Percentiles rank a stretch among this genome's conserved stretches.
Evolutionary conservation across 1,140 invertebrate species (phyloP).

Genomic region (Delia radicum): DNA sequence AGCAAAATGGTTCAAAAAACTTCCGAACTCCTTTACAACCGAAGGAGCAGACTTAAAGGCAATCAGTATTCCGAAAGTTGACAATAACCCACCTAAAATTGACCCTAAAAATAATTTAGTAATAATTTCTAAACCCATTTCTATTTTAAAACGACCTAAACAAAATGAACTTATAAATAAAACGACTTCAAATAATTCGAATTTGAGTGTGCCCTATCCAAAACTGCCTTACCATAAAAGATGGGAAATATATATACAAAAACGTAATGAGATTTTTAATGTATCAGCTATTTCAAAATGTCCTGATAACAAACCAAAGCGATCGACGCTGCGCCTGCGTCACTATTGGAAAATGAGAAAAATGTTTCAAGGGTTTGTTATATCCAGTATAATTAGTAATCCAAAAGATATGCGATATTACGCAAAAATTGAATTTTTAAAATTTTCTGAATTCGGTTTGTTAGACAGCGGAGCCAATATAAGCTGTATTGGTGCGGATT

Average conservation of each 20-base stretch:
- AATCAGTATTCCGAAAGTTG: background rate
- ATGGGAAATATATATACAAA: background rate
- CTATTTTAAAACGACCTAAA: background rate
- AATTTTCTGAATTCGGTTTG: conserved; percentile 17
- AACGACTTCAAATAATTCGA: background rate
- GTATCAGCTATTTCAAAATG: too few species aligned
- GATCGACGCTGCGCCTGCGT: background rate
- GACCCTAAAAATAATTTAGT: background rate
- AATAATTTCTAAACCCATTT: background rate
- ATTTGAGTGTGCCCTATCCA: background rate
- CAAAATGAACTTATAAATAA: background rate
- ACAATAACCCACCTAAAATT: too few species aligned
- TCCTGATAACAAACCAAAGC: background rate
- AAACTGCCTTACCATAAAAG: background rate
- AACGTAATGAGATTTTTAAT: background rate
- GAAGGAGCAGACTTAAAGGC: background rate
- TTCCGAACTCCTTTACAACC: too few species aligned
- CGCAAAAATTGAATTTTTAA: conserved; percentile 13
- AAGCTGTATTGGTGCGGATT: too few species aligned
- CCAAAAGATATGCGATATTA: too few species aligned
- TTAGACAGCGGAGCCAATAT: too few species aligned
- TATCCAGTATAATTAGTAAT: conserved; percentile 2
- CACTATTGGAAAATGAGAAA: conserved; percentile 15
- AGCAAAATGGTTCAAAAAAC: too few species aligned
- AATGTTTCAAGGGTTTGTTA: background rate